Evolutionary conservation across 2,888 invertebrate species (phyloP), one percentile per base, ranked within the genome.

Genomic region (Crioceris asparagi): DNA sequence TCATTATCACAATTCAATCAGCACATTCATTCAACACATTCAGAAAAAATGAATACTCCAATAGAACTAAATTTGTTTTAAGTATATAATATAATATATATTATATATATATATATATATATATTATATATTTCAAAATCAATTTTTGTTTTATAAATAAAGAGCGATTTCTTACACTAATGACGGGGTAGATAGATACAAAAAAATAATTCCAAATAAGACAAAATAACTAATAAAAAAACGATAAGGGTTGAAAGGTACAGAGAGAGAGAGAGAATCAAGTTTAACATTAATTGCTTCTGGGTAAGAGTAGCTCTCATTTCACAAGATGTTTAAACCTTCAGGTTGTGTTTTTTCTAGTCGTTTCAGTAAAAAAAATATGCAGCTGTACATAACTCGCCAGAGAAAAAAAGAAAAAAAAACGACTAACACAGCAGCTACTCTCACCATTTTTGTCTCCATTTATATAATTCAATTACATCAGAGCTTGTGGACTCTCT

Each of bases 101-200:
- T n/a, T n/a, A n/a, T n/a, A n/a, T n/a, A n/a, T n/a, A n/a, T n/a
- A n/a, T n/a, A n/a, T n/a, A n/a, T n/a, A n/a, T n/a, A n/a, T n/a
- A n/a, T n/a, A n/a, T n/a, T n/a, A n/a, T n/a, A n/a, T n/a, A n/a
- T n/a, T n/a, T n/a, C n/a, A n/a, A n/a, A n/a, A n/a, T n/a, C n/a
- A n/a, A n/a, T n/a, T n/a, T n/a, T n/a, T n/a, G n/a, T 41, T 59
- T 60, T 58, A 57, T 59, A 60, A 61, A 60, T 61, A 58, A 60
- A 55, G 55, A 50, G 27, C n/a, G 48, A 52, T 53, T 45, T 48
- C 57, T 57, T 57, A 60, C 38, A 51, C 54, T 55, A 59, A 50
- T 54, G 53, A 56, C 48, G 52, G 48, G 51, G 49, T 52, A 53
- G 15, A 55, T 51, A 48, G n/a, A n/a, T n/a, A 51, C 51, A 51